Conservation (phyloP, 2,113 vertebrate species). For the Ornithorhynchus anatinus region DNA sequence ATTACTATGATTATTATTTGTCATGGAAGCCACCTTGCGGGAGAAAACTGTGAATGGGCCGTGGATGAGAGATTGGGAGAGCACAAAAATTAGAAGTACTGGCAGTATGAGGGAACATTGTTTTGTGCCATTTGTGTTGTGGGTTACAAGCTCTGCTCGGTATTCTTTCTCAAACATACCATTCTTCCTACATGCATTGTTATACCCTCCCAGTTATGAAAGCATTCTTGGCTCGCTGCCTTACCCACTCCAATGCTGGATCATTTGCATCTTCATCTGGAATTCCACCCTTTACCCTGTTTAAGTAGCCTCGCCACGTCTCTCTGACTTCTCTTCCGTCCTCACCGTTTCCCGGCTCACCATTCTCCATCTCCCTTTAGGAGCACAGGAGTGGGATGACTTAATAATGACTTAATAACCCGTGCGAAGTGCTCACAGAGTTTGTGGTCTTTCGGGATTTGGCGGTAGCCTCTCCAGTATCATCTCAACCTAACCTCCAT, state of each 20-base stretch:
- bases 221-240: conserved; percentile 49
- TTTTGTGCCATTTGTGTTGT: conserved; percentile 20
- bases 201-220: conserved; percentile 55
- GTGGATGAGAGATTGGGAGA: neutral
- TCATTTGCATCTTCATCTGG: conserved; percentile 53
- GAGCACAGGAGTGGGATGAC: neutral
- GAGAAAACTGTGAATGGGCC: neutral
- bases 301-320: neutral
- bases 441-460: too few species aligned
- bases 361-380: neutral
- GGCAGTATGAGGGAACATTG: neutral
- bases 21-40: neutral
- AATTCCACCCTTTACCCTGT: conserved; percentile 32
- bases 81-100: neutral
- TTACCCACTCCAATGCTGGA: conserved; percentile 9
- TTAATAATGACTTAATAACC: neutral
- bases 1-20: too few species aligned
- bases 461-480: too few species aligned
- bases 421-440: neutral
- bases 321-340: too few species aligned
- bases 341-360: too few species aligned
- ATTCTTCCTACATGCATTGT: conserved; percentile 54
- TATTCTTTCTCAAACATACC: conserved; percentile 37
- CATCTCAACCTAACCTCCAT: too few species aligned
- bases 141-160: neutral